A percentile compares a stretch with the other conserved stretches of the same genome.
Evolutionary conservation across 2,888 invertebrate genomes (phyloP).

Genomic region (Andrena marginata): DNA sequence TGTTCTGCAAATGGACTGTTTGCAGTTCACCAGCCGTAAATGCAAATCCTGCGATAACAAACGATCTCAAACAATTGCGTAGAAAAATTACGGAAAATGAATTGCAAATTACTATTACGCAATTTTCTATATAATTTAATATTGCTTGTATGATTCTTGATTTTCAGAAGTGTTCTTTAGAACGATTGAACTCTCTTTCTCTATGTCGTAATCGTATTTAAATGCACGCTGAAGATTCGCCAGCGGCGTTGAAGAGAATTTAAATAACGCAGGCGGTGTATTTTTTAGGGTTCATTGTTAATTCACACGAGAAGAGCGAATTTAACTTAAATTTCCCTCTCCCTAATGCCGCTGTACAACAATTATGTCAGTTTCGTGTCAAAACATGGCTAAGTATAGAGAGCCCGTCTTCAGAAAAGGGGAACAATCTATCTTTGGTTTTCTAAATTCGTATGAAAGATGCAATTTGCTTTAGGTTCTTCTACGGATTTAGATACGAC

Average conservation of each 20-base stretch:
- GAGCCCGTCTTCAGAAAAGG: constrained; percentile 54
- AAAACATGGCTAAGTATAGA: constrained; percentile 60
- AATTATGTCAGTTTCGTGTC: constrained; percentile 58
- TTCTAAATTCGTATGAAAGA: constrained; percentile 61
- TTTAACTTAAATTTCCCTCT: constrained; percentile 15
- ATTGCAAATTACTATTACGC: no score
- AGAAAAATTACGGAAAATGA: no score
- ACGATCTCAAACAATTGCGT: no score
- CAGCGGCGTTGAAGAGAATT: no score
- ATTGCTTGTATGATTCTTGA: no score
- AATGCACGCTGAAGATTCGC: no score
- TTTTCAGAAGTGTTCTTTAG: no score
- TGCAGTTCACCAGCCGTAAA: no score
- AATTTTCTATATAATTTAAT: no score
- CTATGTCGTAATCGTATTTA: no score
- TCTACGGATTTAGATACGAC: constrained; percentile 51
- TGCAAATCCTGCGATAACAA: no score
- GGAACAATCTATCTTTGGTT: constrained; percentile 64
- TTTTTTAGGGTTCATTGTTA: neutral
- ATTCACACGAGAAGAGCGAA: neutral
- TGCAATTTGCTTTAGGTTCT: constrained; percentile 59
- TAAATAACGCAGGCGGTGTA: neutral
- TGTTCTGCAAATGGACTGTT: neutral
- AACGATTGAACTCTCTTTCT: no score
- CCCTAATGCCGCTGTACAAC: constrained; percentile 31